A percentile compares a stretch with the other conserved stretches of the same genome.
phyloP scores from a whole-genome alignment of 2,113 vertebrate species.

The Piprites chloris region DNA sequence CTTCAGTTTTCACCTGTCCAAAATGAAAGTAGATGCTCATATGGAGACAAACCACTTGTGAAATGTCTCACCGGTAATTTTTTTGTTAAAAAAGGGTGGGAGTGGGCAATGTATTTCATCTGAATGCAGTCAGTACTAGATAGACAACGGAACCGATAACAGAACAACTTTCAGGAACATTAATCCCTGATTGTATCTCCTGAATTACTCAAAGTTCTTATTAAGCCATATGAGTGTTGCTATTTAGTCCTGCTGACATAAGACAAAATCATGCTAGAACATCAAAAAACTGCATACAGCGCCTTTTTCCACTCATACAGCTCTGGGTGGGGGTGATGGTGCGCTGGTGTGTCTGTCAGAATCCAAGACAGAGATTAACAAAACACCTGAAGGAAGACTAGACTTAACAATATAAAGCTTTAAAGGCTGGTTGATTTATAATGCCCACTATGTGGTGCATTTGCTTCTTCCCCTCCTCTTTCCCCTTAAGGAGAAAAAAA shows the following conservation, averaged over 20 bases:
- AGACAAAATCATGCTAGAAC: neutral
- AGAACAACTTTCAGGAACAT: neutral
- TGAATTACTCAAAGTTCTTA: neutral
- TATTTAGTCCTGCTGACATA: neutral
- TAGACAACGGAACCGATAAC: neutral
- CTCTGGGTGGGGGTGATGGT: neutral
- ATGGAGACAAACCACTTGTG: neutral
- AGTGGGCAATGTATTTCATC: neutral
- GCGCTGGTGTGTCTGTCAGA: neutral
- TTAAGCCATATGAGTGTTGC: neutral
- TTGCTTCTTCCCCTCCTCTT: accelerated
- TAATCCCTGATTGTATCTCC: neutral
- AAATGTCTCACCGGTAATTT: neutral
- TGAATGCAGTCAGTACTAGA: neutral
- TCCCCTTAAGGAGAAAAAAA: neutral
- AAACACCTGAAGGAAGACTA: neutral
- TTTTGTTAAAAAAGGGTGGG: neutral
- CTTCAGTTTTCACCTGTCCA: neutral
- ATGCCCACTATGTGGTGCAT: neutral
- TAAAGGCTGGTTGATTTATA: neutral
- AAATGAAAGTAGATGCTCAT: neutral
- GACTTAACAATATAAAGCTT: neutral
- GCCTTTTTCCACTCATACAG: neutral
- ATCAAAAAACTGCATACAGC: neutral
- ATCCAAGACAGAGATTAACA: neutral